phyloP scores from a whole-genome alignment of 1,140 invertebrate genomes.

The Sinella curviseta region DNA sequence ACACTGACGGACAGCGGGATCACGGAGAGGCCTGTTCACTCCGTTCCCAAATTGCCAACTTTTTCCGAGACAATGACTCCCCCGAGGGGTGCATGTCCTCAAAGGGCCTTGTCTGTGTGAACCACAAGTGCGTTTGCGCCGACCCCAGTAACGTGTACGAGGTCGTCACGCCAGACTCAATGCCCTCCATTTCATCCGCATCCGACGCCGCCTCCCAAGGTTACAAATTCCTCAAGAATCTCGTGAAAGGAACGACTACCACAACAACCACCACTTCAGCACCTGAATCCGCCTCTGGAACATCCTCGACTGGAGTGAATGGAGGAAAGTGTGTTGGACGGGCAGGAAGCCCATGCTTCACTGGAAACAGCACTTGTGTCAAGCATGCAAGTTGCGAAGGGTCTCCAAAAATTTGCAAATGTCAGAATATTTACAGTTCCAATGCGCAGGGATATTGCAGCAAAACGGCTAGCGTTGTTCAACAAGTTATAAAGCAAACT shows the following conservation, averaged over 20 bases:
- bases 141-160: constrained; percentile 37
- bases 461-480: constrained; percentile 20
- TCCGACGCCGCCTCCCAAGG: neutral
- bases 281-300: neutral
- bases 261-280: constrained; percentile 17
- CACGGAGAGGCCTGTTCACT: constrained; percentile 29
- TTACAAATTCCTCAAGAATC: constrained; percentile 14
- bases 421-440: constrained; percentile 35
- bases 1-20: constrained; percentile 29
- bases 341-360: constrained; percentile 35
- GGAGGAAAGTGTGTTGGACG: constrained; percentile 34
- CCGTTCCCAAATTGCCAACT: constrained; percentile 32
- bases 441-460: constrained; percentile 23
- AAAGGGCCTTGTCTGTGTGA: constrained; percentile 32
- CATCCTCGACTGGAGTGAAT: neutral
- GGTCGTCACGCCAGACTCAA: neutral
- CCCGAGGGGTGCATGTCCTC: constrained; percentile 31
- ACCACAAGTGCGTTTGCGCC: constrained; percentile 33
- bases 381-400: constrained; percentile 36
- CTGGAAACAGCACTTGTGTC: constrained; percentile 33
- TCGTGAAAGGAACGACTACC: neutral
- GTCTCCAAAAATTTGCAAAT: constrained; percentile 29
- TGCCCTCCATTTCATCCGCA: constrained; percentile 11
- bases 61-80: constrained; percentile 19
- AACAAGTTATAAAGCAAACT: constrained; percentile 18